Evolutionary conservation across 2,113 vertebrate species (phyloP), one percentile per base, ranked within the genome.

Genomic region (Gambusia holbrooki): DNA sequence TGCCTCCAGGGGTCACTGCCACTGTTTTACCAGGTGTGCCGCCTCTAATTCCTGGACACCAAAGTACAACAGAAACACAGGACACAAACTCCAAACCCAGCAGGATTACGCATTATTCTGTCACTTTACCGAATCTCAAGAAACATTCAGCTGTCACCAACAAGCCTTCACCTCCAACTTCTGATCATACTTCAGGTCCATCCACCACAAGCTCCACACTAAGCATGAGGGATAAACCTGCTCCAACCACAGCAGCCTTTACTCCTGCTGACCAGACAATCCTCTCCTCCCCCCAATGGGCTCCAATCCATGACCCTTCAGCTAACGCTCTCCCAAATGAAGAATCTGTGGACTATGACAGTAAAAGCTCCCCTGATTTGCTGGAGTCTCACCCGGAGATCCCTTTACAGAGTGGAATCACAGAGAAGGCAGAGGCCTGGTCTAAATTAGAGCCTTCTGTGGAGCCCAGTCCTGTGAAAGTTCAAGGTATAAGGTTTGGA

Each of bases 401-500:
- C 0, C 80, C 71, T 3, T 29, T 29, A 3, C 29, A 79, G 40
- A 65, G 11, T 19, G 12, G 9, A 37, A 30, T 82, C 70, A 89
- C 89, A 2, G 66, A 81, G 58, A 45, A 80, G 27, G 88, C 89
- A 17, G 66, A 87, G 42, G 69, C 66, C 14, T 40, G 67, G 71
- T 62, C 77, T 0, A 79, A 80, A 60, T 33, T 32, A 0, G 1
- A 22, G 2, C 48, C 66, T 37, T 69, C 82, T 30, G 66, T 89
- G 42, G 89, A 88, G 63, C 83, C 74, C 63, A 79, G 73, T 70
- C 73, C 82, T 4, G 81, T 82, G 28, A 63, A 91, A 27, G 19
- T 91, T 14, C 69, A 64, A 89, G 92, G 94, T 94, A 93, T n/a
- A 12, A 37, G 15, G 27, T 48, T 66, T 66, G 25, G 40, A 48